Evolutionary conservation across 2,888 invertebrate species (phyloP).

Genomic region (Polia nebulosa): DNA sequence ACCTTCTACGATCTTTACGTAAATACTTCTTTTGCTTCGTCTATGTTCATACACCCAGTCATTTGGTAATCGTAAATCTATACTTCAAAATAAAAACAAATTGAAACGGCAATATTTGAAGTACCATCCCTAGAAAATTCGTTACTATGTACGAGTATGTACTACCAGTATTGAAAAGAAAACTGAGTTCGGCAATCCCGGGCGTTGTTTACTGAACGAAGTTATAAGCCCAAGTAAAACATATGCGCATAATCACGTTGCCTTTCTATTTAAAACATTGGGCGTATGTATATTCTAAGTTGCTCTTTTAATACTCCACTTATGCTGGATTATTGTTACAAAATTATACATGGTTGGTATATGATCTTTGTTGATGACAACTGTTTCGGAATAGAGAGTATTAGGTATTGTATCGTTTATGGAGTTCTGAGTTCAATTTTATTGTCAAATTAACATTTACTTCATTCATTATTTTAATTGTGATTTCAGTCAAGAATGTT

Average conservation of each 20-base stretch:
- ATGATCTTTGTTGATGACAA: neutral
- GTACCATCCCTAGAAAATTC: neutral
- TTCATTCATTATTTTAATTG: neutral
- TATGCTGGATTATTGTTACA: neutral
- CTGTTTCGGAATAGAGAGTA: neutral
- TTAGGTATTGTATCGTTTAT: neutral
- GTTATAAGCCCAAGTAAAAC: conserved; percentile 27
- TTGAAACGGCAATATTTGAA: neutral
- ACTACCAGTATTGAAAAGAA: conserved; percentile 12
- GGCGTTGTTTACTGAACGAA: conserved; percentile 17
- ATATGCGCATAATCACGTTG: conserved; percentile 46
- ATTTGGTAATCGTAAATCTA: too few relatives aligned
- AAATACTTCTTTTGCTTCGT: too few relatives aligned
- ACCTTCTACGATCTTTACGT: too few relatives aligned
- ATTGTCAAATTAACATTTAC: neutral
- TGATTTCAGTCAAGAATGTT: neutral
- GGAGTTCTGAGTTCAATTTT: neutral
- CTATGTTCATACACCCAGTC: too few relatives aligned
- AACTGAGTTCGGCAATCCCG: conserved; percentile 15
- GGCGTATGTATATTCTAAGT: conserved; percentile 23
- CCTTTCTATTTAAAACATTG: conserved; percentile 6
- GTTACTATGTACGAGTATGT: neutral
- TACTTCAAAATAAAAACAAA: too few relatives aligned
- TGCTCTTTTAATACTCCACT: conserved; percentile 10
- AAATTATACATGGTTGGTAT: neutral